Evolutionary conservation across 2,888 invertebrate genomes (phyloP).

Genomic region (Drosophila sordidapex): DNA sequence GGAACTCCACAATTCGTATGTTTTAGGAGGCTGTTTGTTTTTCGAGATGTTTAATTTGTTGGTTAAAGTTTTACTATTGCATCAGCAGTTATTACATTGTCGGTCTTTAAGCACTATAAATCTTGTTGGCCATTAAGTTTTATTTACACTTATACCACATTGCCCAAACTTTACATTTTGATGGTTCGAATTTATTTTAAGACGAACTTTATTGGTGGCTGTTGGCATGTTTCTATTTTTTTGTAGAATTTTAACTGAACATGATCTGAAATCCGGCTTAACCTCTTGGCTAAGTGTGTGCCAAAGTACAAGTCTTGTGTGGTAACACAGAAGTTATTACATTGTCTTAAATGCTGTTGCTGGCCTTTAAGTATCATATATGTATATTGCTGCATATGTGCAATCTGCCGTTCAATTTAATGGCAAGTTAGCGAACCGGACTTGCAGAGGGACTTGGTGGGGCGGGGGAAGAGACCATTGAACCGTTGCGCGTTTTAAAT

Average conservation of each 20-base stretch:
- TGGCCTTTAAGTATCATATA: constrained; percentile 28
- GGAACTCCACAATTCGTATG: not conserved
- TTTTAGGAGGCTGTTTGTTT: no score
- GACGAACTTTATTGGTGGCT: not conserved
- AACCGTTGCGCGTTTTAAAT: constrained; percentile 53
- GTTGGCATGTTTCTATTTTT: not conserved
- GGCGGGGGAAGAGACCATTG: constrained; percentile 15
- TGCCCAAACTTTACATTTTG: not conserved
- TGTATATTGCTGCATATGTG: constrained; percentile 40
- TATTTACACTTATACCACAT: not conserved
- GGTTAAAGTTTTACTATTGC: not conserved
- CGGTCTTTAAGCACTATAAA: constrained; percentile 31
- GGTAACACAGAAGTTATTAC: not conserved
- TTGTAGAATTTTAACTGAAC: not conserved
- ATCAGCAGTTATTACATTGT: not conserved
- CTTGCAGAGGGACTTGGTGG: not conserved
- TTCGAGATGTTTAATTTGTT: not conserved
- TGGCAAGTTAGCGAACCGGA: constrained; percentile 29
- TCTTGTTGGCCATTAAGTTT: constrained; percentile 2
- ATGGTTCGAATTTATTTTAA: not conserved
- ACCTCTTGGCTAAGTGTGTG: not conserved
- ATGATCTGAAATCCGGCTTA: not conserved
- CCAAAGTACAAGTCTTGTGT: not conserved
- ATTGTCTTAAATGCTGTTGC: constrained; percentile 17
- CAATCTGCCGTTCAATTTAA: constrained; percentile 38